Percentiles rank a stretch among this genome's conserved stretches.
phyloP scores from a whole-genome alignment of 2,888 invertebrate species.

The Trissoscelio sp. region DNA sequence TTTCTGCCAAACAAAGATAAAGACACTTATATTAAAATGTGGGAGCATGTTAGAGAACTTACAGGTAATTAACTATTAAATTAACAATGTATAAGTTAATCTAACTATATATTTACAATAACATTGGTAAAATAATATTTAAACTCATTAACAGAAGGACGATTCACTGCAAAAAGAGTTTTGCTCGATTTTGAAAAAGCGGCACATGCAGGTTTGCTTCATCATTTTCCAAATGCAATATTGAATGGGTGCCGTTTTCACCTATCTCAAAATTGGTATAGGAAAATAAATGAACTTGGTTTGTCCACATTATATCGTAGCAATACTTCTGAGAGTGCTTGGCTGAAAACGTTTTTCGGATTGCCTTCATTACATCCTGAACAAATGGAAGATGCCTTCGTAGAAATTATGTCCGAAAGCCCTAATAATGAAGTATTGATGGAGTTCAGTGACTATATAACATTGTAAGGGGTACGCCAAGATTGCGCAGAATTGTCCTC shows the following conservation, averaged over 20 bases:
- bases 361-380: constrained; percentile 7
- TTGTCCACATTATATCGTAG: not conserved
- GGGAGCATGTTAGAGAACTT: not conserved
- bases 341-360: constrained; percentile 31
- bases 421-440: constrained; percentile 3
- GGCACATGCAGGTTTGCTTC: constrained; percentile 5
- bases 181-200: constrained; percentile 10
- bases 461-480: too few relatives aligned
- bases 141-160: not conserved
- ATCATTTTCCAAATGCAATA: constrained; percentile 11
- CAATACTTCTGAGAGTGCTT: constrained; percentile 10
- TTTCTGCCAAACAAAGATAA: constrained; percentile 12
- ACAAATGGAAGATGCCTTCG: constrained; percentile 4
- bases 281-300: constrained; percentile 26
- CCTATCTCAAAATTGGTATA: constrained; percentile 7
- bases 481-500: too few relatives aligned
- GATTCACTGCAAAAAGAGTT: not conserved
- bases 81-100: too few relatives aligned
- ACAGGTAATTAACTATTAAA: constrained; percentile 18
- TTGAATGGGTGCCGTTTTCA: constrained; percentile 18
- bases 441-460: constrained; percentile 25
- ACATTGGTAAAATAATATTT: not conserved
- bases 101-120: too few relatives aligned
- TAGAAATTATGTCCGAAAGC: constrained; percentile 15
- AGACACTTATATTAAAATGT: constrained; percentile 9